A percentile compares a stretch with the other conserved stretches of the same genome.
Conservation (phyloP, 2,113 vertebrate genomes). For the Isurus oxyrinchus region DNA sequence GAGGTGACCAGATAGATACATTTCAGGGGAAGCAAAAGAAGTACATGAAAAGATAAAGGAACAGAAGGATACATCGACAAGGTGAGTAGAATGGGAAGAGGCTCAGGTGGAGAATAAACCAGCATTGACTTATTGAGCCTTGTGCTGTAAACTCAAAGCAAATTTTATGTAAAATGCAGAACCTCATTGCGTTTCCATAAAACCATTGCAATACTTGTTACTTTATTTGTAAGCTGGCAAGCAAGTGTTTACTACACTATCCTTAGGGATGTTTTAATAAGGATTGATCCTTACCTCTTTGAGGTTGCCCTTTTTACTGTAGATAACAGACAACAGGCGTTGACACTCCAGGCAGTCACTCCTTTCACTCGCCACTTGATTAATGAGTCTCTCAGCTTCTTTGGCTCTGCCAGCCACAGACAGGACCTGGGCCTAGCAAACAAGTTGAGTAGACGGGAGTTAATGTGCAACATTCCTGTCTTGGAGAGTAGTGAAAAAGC, state of each 20-base stretch:
- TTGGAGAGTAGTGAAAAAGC: background rate
- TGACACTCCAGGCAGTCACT: conserved; percentile 79
- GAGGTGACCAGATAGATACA: background rate
- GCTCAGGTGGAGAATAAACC: background rate
- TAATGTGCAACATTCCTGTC: background rate
- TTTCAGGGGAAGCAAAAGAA: no score
- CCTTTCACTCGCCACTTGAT: conserved; percentile 66
- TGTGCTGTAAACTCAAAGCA: background rate
- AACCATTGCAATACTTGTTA: background rate
- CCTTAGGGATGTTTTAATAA: background rate
- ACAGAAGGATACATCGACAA: no score
- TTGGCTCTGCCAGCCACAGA: conserved; percentile 67
- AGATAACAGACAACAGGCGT: conserved; percentile 84
- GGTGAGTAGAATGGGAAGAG: background rate
- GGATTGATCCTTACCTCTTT: conserved; percentile 59
- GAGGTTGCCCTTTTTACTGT: conserved; percentile 80
- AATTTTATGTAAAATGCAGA: background rate
- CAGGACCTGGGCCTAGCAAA: conserved; percentile 79
- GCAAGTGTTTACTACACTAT: background rate
- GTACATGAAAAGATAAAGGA: no score
- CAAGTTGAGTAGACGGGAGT: background rate
- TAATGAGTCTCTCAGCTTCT: conserved; percentile 78
- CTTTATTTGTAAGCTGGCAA: background rate
- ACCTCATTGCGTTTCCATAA: background rate
- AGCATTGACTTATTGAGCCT: background rate